phyloP scores from a whole-genome alignment of 2,113 vertebrate genomes.

The Candoia aspera region DNA sequence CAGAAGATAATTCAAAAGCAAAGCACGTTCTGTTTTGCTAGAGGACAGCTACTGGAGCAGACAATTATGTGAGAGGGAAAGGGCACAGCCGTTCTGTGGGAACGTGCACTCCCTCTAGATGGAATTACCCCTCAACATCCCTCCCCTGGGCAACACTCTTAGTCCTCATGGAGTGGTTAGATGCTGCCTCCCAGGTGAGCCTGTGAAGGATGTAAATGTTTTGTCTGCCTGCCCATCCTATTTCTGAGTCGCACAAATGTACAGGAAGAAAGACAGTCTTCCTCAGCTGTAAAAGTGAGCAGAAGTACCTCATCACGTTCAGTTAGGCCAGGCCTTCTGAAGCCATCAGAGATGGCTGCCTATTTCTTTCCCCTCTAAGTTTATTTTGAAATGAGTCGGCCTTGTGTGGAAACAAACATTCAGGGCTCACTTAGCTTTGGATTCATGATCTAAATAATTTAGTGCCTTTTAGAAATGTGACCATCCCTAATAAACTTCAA shows the following conservation, averaged over 20 bases:
- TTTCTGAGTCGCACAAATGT: not conserved
- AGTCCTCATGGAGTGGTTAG: no score
- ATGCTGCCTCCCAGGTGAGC: not conserved
- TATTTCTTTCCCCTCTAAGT: not conserved
- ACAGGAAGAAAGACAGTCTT: not conserved
- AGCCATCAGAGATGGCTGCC: no score
- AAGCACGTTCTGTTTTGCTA: not conserved
- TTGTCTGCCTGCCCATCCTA: not conserved
- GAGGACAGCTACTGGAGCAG: not conserved
- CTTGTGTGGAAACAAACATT: not conserved
- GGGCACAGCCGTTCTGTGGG: not conserved
- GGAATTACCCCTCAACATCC: not conserved
- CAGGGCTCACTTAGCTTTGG: not conserved
- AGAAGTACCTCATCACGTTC: not conserved
- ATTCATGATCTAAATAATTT: not conserved
- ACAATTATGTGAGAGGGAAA: not conserved
- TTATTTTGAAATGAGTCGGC: not conserved
- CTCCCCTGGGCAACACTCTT: not conserved
- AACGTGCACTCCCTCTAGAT: fast-evolving
- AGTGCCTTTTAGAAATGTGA: not conserved
- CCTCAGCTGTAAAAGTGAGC: no score
- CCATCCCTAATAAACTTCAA: not conserved
- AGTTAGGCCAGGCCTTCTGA: not conserved
- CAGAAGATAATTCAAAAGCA: not conserved
- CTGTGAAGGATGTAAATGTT: not conserved